Evolutionary conservation across 1,140 invertebrate genomes (phyloP).

Genomic region (Carcinoscorpius rotundicauda): DNA sequence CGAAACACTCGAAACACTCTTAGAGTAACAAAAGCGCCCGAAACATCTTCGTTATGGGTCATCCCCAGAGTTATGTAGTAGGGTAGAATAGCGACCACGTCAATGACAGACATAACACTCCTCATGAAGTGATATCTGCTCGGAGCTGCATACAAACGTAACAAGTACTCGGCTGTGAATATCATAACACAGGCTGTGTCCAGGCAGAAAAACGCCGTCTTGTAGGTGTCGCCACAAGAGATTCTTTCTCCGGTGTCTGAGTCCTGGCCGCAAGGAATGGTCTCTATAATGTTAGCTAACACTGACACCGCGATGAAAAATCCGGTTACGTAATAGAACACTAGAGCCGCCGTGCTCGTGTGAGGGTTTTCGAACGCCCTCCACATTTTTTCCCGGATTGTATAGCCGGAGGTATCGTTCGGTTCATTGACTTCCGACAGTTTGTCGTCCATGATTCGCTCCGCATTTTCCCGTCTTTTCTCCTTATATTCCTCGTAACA

Average conservation of each 20-base stretch:
- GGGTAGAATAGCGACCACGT: conserved; percentile 97
- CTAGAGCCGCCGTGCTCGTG: conserved; percentile 91
- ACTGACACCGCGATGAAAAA: conserved; percentile 99
- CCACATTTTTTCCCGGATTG: conserved; percentile 95
- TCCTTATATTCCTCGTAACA: conserved; percentile 99
- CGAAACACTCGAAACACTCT: conserved; percentile 97
- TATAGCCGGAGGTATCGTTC: conserved; percentile 53
- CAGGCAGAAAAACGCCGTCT: conserved; percentile 95
- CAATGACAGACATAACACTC: conserved; percentile 97
- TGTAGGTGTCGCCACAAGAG: conserved; percentile 93
- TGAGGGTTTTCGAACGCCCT: conserved; percentile 98
- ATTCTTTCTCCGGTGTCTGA: conserved; percentile 64
- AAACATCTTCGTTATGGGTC: conserved; percentile 96
- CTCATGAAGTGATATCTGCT: conserved; percentile 95
- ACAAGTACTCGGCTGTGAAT: conserved; percentile 97
- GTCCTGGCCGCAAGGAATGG: conserved; percentile 62
- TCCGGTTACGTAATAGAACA: conserved; percentile 99
- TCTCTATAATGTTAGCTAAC: conserved; percentile 97
- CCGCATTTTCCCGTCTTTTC: conserved; percentile 94
- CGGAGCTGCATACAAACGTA: conserved; percentile 93
- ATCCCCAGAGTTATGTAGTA: conserved; percentile 97
- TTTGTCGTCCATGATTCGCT: conserved; percentile 96
- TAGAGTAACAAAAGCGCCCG: conserved; percentile 96
- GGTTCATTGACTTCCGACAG: conserved; percentile 80
- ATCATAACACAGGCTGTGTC: conserved; percentile 99